Base-by-base conservation (phyloP, 2,888 invertebrate species). In the Habroteleia sp. region DNA sequence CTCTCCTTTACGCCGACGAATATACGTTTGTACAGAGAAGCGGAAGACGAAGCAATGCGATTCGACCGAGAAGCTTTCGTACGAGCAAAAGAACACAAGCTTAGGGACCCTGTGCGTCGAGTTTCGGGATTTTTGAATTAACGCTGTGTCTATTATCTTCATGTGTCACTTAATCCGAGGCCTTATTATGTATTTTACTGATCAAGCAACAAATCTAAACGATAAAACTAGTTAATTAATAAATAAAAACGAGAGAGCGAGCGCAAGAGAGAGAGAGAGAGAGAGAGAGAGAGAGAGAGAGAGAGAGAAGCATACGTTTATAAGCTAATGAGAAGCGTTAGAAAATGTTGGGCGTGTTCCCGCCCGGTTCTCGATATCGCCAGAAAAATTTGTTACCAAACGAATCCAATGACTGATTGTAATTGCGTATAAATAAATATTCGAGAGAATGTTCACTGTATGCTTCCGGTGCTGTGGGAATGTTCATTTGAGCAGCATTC, bases 321-420 rank as follows among this genome's bases (percentile, higher is more conserved):
- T n/a, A n/a, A n/a, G n/a, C n/a, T n/a, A n/a, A n/a, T n/a, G n/a
- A n/a, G n/a, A n/a, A n/a, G n/a, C n/a, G n/a, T n/a, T n/a, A n/a
- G n/a, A n/a, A n/a, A n/a, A n/a, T n/a, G n/a, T n/a, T n/a, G n/a
- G n/a, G n/a, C n/a, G n/a, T n/a, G n/a, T n/a, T n/a, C 35, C 25
- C 14, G 25, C 37, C 31, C 14, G 33, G 33, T 17, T 54, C 31
- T 20, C 11, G 65, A 73, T 35, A 46, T 29, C 58, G 48, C 29
- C 62, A 37, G 46, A 68, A 41, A 80, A 82, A 80, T 82, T 82
- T 82, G 83, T 85, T 84, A 82, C 83, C 63, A 82, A 85, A 82
- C 82, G 81, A 84, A 83, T 85, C 82, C 82, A 86, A 84, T 83
- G 85, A 84, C 84, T 85, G 85, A 84, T 80, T 82, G 80, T 84